phyloP scores from a whole-genome alignment of 2,113 vertebrate species.

The Hiodon tergisus region DNA sequence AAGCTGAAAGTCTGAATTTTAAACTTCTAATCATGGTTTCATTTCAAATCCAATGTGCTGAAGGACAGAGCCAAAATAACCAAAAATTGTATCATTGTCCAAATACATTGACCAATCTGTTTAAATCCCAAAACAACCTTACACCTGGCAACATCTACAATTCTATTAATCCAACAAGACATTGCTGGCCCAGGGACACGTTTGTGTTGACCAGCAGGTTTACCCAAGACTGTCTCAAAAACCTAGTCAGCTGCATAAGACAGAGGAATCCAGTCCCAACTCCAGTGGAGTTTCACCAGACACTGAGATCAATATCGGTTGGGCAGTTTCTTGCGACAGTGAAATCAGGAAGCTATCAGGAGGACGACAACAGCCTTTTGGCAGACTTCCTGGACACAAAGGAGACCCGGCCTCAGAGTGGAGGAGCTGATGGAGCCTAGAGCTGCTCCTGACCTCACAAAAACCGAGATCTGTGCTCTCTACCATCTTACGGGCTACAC shows the following conservation, averaged over 20 bases:
- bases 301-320: constrained; percentile 10
- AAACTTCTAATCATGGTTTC: too few species aligned
- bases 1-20: too few species aligned
- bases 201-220: not conserved
- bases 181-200: too few species aligned
- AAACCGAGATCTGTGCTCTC: constrained; percentile 3
- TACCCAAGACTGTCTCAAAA: constrained; percentile 12
- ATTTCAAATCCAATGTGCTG: too few species aligned
- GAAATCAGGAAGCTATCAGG: constrained; percentile 22
- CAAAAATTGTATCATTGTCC: too few species aligned
- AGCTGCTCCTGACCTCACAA: not conserved
- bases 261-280: constrained; percentile 18
- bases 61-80: too few species aligned
- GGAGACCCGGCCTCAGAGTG: constrained; percentile 2
- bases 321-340: constrained; percentile 17
- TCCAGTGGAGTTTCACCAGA: constrained; percentile 16
- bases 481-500: constrained; percentile 14
- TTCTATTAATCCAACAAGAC: too few species aligned
- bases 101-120: too few species aligned
- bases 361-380: constrained; percentile 15
- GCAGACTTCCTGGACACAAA: constrained; percentile 18
- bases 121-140: too few species aligned
- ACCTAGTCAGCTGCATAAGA: constrained; percentile 13
- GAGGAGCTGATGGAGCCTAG: constrained; percentile 13
- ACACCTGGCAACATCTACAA: too few species aligned